phyloP scores from a whole-genome alignment of 1,140 invertebrate species.

The Diuraphis noxia region DNA sequence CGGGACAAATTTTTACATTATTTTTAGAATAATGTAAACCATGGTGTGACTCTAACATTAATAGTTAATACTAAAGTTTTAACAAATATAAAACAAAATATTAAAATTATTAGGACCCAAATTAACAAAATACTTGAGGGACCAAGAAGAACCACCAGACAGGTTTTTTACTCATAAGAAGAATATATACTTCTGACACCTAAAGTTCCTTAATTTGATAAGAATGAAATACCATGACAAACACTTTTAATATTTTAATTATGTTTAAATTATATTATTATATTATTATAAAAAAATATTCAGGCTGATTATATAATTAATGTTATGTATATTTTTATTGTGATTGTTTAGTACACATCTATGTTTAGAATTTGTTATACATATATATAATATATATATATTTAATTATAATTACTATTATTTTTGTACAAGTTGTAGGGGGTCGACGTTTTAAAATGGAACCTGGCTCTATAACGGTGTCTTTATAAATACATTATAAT shows the following conservation, averaged over 20 bases:
- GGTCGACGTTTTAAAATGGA: constrained; percentile 43
- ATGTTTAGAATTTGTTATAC: constrained; percentile 51
- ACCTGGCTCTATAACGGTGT: constrained; percentile 37
- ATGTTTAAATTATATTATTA: constrained; percentile 44
- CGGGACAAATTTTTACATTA: constrained; percentile 18
- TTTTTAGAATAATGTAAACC: constrained; percentile 23
- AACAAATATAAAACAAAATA: constrained; percentile 42
- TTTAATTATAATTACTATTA: constrained; percentile 40
- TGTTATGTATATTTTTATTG: constrained; percentile 48
- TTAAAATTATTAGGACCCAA: constrained; percentile 44
- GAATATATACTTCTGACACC: constrained; percentile 43
- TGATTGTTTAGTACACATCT: constrained; percentile 53
- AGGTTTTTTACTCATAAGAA: constrained; percentile 52
- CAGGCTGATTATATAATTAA: constrained; percentile 52
- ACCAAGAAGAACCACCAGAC: constrained; percentile 43
- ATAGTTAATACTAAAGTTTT: constrained; percentile 39
- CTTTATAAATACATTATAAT: constrained; percentile 21
- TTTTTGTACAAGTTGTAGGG: constrained; percentile 41
- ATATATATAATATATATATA: constrained; percentile 31
- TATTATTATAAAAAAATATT: constrained; percentile 36
- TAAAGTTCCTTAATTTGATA: constrained; percentile 53
- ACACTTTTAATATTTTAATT: constrained; percentile 48
- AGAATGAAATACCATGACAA: constrained; percentile 53
- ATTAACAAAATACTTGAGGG: constrained; percentile 53
- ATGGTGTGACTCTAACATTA: constrained; percentile 50